These are phyloP conservation scores for Thymelicus sylvestris DNA, from an alignment of 2,888 invertebrate genomes.

Conservation along the genomic window DNA sequence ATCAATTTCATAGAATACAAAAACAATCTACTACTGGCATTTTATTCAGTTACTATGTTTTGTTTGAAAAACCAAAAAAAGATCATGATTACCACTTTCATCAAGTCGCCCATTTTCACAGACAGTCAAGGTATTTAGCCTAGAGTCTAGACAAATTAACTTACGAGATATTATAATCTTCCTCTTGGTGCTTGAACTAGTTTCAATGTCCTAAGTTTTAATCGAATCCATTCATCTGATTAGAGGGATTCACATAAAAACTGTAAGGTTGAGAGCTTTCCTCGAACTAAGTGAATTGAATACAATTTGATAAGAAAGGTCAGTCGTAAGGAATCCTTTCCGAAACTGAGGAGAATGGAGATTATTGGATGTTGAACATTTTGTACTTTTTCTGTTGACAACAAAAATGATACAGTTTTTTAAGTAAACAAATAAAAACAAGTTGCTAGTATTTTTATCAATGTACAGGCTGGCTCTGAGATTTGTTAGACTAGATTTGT, in stretches of 20 bases:
- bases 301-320: constrained; percentile 35
- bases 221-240: constrained; percentile 34
- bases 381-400: neutral
- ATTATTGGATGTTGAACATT: neutral
- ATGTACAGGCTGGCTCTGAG: no score
- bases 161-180: neutral
- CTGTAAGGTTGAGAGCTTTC: constrained; percentile 20
- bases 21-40: no score
- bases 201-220: constrained; percentile 32
- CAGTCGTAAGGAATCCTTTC: constrained; percentile 15
- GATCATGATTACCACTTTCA: neutral
- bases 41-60: no score
- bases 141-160: no score
- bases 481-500: no score
- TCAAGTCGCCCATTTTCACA: neutral
- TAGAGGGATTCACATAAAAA: constrained; percentile 32
- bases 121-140: neutral
- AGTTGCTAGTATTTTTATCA: no score
- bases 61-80: no score
- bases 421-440: no score
- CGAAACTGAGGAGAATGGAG: constrained; percentile 6
- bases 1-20: no score
- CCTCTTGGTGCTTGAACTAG: constrained; percentile 10
- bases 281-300: constrained; percentile 35
- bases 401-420: neutral